Evolutionary conservation across 1,140 invertebrate species (phyloP).

Genomic region (Vanessa tameamea): DNA sequence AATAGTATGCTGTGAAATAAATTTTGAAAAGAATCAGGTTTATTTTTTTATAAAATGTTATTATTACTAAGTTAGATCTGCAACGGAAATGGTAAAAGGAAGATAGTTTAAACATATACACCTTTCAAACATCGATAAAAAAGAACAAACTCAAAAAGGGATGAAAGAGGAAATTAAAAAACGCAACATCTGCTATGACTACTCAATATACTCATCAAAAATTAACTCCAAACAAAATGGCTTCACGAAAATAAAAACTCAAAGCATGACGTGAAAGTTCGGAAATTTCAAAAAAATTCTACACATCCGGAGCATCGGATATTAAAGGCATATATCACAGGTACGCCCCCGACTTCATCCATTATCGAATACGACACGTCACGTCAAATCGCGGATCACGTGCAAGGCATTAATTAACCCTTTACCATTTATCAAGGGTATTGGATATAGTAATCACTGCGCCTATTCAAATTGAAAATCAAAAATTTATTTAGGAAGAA

Average conservation of each 20-base stretch:
- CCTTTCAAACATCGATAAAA: not conserved
- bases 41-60: too few relatives aligned
- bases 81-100: too few relatives aligned
- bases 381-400: constrained; percentile 26
- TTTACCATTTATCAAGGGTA: constrained; percentile 61
- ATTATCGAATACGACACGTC: constrained; percentile 39
- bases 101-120: not conserved
- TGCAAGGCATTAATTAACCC: constrained; percentile 51
- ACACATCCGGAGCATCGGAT: constrained; percentile 53
- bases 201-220: constrained; percentile 43
- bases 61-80: too few relatives aligned
- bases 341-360: constrained; percentile 42
- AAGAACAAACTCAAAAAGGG: not conserved
- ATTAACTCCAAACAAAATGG: constrained; percentile 59
- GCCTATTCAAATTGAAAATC: constrained; percentile 70
- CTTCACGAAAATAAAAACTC: constrained; percentile 52
- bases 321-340: constrained; percentile 49
- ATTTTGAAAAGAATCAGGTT: too few relatives aligned
- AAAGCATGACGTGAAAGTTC: constrained; percentile 51
- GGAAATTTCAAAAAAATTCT: constrained; percentile 49
- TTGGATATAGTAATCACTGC: constrained; percentile 63
- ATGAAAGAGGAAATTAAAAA: constrained; percentile 54
- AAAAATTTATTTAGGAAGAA: constrained; percentile 70
- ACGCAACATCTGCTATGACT: constrained; percentile 55
- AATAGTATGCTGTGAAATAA: too few relatives aligned